phyloP scores from a whole-genome alignment of 1,140 invertebrate genomes.

The Lepidostoma basale region DNA sequence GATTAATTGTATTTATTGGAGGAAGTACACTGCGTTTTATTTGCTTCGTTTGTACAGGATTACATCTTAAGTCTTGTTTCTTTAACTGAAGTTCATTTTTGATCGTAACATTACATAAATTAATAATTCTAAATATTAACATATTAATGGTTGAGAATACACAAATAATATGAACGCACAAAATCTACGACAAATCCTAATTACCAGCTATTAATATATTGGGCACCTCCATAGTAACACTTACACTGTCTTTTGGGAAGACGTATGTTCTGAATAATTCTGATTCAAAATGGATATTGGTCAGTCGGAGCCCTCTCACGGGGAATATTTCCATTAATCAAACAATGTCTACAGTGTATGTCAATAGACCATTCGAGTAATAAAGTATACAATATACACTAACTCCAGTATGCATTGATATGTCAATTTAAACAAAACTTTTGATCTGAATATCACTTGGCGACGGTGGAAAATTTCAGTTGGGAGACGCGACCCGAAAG shows the following conservation, averaged over 20 bases:
- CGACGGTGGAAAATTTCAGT: too few relatives aligned
- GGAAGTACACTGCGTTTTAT: slow-evolving; percentile 28
- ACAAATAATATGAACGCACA: not conserved
- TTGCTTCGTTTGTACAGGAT: slow-evolving; percentile 34
- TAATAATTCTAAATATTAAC: slow-evolving; percentile 8
- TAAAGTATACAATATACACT: too few relatives aligned
- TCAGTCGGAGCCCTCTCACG: too few relatives aligned
- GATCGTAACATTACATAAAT: slow-evolving; percentile 21
- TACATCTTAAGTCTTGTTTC: slow-evolving; percentile 29
- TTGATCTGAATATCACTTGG: too few relatives aligned
- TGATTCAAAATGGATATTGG: too few relatives aligned
- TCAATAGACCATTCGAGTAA: too few relatives aligned
- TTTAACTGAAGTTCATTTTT: slow-evolving; percentile 25
- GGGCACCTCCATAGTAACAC: not conserved
- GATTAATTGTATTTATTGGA: slow-evolving; percentile 35
- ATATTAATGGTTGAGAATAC: not conserved
- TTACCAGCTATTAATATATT: not conserved
- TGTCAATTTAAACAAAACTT: too few relatives aligned
- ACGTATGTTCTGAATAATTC: too few relatives aligned
- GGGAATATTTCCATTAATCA: too few relatives aligned
- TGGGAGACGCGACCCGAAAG: too few relatives aligned
- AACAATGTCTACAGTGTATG: too few relatives aligned
- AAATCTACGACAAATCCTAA: slow-evolving; percentile 3
- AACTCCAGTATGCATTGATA: too few relatives aligned
- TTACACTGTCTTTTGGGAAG: slow-evolving; percentile 15